Evolutionary conservation across 2,888 invertebrate genomes (phyloP).

Genomic region (Platynereis dumerilii): DNA sequence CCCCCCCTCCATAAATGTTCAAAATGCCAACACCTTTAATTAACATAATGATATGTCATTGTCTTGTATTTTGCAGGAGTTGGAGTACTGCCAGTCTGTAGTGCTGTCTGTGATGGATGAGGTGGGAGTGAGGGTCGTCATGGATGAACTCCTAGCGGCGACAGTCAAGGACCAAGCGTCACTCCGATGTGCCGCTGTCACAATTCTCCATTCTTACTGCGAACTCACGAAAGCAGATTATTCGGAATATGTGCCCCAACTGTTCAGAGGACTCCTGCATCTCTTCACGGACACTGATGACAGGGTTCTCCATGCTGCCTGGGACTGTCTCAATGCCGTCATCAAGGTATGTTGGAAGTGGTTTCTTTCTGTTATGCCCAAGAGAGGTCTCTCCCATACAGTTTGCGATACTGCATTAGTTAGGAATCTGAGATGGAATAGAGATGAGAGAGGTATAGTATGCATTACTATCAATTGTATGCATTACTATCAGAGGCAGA

Average conservation of each 20-base stretch:
- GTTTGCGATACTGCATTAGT: too few species aligned
- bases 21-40: too few species aligned
- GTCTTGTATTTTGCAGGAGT: constrained; percentile 68
- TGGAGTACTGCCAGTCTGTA: constrained; percentile 91
- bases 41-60: too few species aligned
- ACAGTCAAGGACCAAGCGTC: constrained; percentile 28
- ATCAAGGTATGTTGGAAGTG: constrained; percentile 81
- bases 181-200: constrained; percentile 69
- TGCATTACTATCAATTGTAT: too few species aligned
- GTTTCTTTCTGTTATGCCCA: too few species aligned
- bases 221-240: constrained; percentile 88
- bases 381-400: too few species aligned
- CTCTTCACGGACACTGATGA: constrained; percentile 83
- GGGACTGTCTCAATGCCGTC: constrained; percentile 90
- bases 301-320: constrained; percentile 82
- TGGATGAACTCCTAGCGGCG: constrained; percentile 83
- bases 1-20: too few species aligned
- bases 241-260: constrained; percentile 83
- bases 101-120: constrained; percentile 85
- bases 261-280: constrained; percentile 84
- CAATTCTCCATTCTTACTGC: constrained; percentile 88
- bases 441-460: too few species aligned
- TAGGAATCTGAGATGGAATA: too few species aligned
- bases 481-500: too few species aligned
- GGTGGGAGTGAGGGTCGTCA: constrained; percentile 82